phyloP scores from a whole-genome alignment of 1,140 invertebrate genomes.

The Drosophila watanabei region DNA sequence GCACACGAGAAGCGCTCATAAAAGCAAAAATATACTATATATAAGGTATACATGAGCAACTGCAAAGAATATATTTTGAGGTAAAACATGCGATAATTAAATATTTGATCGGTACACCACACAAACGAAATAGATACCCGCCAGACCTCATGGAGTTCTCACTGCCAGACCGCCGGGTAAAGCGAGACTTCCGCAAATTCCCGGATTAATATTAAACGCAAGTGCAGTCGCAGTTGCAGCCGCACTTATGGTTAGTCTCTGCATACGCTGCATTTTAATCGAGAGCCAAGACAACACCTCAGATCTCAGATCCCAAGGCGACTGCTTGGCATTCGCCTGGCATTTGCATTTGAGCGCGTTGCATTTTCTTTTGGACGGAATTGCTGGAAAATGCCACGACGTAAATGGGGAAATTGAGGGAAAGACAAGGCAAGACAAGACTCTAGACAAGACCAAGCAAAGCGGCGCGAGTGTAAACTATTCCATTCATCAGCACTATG shows the following conservation, averaged over 20 bases:
- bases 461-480: conserved; percentile 36
- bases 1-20: conserved; percentile 55
- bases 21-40: conserved; percentile 13
- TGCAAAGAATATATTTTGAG: conserved; percentile 56
- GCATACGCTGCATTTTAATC: conserved; percentile 70
- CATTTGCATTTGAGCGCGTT: conserved; percentile 58
- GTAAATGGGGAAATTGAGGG: conserved; percentile 27
- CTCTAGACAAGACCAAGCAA: conserved; percentile 5
- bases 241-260: conserved; percentile 22
- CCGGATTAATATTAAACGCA: conserved; percentile 63
- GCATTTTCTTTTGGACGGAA: conserved; percentile 38
- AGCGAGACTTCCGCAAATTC: conserved; percentile 63
- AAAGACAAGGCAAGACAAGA: conserved; percentile 2
- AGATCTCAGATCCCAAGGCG: conserved; percentile 32
- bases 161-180: conserved; percentile 6
- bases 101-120: conserved; percentile 63
- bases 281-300: conserved; percentile 48
- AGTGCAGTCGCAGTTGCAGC: conserved; percentile 20
- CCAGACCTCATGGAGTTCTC: conserved; percentile 4
- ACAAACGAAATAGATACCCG: conserved; percentile 37
- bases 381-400: conserved; percentile 28
- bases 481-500: conserved; percentile 40
- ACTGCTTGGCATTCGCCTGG: conserved; percentile 35
- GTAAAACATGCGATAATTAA: conserved; percentile 67
- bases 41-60: conserved; percentile 1